Evolutionary conservation across 2,113 vertebrate genomes (phyloP).

Genomic region (Etheostoma cragini): DNA sequence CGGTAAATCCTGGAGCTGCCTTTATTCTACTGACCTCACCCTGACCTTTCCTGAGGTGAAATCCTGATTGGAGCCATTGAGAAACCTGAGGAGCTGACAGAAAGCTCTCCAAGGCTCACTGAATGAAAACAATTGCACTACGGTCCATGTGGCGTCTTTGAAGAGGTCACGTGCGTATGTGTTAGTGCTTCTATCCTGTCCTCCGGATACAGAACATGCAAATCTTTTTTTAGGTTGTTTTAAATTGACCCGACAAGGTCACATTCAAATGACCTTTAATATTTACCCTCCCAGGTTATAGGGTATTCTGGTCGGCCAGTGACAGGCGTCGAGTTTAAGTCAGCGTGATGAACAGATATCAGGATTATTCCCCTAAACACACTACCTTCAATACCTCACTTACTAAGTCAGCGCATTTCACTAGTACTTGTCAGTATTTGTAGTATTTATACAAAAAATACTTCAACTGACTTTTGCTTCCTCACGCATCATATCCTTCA

Average conservation of each 20-base stretch:
- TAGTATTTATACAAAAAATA: background rate
- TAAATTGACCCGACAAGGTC: conserved; percentile 26
- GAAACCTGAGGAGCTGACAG: conserved; percentile 59
- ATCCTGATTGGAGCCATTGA: conserved; percentile 47
- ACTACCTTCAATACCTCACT: conserved; percentile 22
- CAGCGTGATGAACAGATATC: conserved; percentile 35
- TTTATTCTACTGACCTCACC: conserved; percentile 70
- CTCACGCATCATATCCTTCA: background rate
- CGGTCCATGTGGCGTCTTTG: conserved; percentile 35
- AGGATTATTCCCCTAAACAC: conserved; percentile 48
- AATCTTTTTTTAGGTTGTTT: conserved; percentile 9
- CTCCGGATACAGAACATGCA: background rate
- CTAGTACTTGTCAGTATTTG: background rate
- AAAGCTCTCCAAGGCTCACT: conserved; percentile 37
- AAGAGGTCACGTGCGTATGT: conserved; percentile 23
- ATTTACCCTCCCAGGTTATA: conserved; percentile 16
- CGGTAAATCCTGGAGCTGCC: conserved; percentile 66
- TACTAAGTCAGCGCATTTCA: conserved; percentile 28
- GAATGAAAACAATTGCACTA: conserved; percentile 45
- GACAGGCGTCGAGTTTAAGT: conserved; percentile 45
- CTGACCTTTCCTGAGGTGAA: conserved; percentile 62
- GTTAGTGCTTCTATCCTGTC: background rate
- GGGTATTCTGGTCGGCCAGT: background rate
- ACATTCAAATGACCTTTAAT: conserved; percentile 44
- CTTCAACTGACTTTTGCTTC: background rate